These are phyloP conservation scores for Azemiops feae DNA, from an alignment of 2,113 vertebrate species.

Conservation along the genomic window DNA sequence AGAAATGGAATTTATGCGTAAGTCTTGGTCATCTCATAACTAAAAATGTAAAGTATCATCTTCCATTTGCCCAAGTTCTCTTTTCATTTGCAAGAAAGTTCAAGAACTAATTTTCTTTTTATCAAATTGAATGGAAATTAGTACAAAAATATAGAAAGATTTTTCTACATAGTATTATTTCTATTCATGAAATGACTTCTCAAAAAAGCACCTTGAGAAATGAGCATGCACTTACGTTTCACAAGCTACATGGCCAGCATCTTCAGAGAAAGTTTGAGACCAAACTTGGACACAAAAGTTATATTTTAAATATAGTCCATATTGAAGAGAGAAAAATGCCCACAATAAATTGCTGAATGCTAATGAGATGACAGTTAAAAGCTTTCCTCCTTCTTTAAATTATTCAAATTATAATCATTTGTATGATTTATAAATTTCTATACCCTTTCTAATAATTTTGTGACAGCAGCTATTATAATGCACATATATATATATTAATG, in stretches of 20 bases:
- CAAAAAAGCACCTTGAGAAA: not conserved
- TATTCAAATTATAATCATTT: not conserved
- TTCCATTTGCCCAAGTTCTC: not conserved
- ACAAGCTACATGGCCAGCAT: not conserved
- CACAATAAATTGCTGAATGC: not conserved
- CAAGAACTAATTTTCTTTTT: not conserved
- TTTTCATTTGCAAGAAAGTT: not conserved
- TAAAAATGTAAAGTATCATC: not conserved
- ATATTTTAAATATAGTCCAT: not conserved
- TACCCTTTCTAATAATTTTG: not conserved
- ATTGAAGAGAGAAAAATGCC: not conserved
- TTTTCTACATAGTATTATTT: not conserved
- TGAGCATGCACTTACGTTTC: not conserved
- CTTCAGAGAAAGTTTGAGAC: not conserved
- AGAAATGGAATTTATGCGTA: not conserved
- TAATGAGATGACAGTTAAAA: not conserved
- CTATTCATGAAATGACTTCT: not conserved
- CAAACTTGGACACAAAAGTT: not conserved
- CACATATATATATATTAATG: not conserved
- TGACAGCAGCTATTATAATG: not conserved
- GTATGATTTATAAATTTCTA: not conserved
- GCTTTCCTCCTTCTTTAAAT: not conserved
- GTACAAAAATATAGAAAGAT: not conserved
- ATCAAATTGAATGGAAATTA: not conserved
- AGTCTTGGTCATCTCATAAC: not conserved